Evolutionary conservation across 2,113 vertebrate genomes (phyloP), one percentile per base, ranked within the genome.

Genomic region (Nycticryphes semicollaris): DNA sequence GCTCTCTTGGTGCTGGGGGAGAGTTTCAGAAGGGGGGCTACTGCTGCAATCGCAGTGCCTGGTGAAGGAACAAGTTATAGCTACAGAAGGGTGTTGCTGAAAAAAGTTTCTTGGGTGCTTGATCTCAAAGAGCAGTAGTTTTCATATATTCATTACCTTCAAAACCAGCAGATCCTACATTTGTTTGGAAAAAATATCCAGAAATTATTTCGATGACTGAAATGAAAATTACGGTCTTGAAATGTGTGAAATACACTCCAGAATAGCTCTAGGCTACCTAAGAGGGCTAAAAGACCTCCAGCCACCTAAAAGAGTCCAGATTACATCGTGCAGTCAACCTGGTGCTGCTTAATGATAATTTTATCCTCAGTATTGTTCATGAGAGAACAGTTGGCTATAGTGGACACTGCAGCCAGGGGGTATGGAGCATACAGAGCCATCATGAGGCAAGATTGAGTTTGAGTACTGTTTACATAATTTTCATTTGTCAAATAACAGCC

Each of bases 391-490:
- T 74, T 94, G 95, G 84, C 94, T 84, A 69, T 82, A 57, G 66
- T 69, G 91, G 94, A 59, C 74, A 18, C 53, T 57, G 77, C 48
- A 95, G 74, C 77, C 81, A 69, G 87, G 84, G 91, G 67, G 70
- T 94, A 74, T 10, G 43, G 91, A 96, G 80, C 89, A 95, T 87
- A 82, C 81, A 82, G 89, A 87, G 81, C 84, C 81, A 89, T 94
- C 74, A 82, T 78, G 81, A 94, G 79, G 84, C 77, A 91, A 93
- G 95, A 91, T 56, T 94, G 94, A 89, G 74, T 93, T 75, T 93
- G 84, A 94, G 91, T 75, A 78, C 87, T 79, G 94, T 96, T 96
- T 94, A 96, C 91, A 87, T 95, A 87, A 96, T 96, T 96, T 96
- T 95, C 93, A 64, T 94, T 96, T 94, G 93, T 97, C 94, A 95